Evolutionary conservation across 2,888 invertebrate genomes (phyloP).

Genomic region (Cybosia mesomella): DNA sequence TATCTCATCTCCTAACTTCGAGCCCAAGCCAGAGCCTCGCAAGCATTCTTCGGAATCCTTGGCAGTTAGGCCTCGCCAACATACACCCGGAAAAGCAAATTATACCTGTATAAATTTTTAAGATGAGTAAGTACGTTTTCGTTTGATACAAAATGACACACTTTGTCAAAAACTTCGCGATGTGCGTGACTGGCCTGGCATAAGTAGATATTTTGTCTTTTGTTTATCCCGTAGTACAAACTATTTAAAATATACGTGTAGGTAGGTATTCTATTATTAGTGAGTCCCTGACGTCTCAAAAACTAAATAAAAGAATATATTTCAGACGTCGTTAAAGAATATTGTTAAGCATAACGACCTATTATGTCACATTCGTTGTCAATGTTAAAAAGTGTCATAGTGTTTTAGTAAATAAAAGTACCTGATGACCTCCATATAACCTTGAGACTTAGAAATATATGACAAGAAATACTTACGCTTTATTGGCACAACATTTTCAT

Average conservation of each 20-base stretch:
- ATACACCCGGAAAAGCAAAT: neutral
- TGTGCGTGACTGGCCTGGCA: neutral
- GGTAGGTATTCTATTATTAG: neutral
- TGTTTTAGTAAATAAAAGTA: neutral
- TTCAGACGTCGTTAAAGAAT: neutral
- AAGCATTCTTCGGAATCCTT: no score
- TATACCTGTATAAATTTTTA: neutral
- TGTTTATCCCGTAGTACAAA: neutral
- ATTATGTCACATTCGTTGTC: neutral
- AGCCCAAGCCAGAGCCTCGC: no score
- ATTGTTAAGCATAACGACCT: neutral
- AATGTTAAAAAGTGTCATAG: neutral
- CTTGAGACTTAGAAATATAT: neutral
- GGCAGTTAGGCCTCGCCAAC: no score
- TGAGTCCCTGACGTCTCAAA: neutral
- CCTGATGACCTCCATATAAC: neutral
- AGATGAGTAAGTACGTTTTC: neutral
- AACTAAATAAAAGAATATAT: slow-evolving; percentile 5
- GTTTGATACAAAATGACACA: neutral
- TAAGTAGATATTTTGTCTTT: neutral
- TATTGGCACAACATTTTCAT: neutral
- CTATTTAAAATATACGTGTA: neutral
- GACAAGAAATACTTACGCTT: neutral
- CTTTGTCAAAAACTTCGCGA: neutral
- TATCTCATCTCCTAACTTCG: no score